These are phyloP conservation scores for Alcis repandata DNA, from an alignment of 2,888 invertebrate genomes.

Conservation along the genomic window DNA sequence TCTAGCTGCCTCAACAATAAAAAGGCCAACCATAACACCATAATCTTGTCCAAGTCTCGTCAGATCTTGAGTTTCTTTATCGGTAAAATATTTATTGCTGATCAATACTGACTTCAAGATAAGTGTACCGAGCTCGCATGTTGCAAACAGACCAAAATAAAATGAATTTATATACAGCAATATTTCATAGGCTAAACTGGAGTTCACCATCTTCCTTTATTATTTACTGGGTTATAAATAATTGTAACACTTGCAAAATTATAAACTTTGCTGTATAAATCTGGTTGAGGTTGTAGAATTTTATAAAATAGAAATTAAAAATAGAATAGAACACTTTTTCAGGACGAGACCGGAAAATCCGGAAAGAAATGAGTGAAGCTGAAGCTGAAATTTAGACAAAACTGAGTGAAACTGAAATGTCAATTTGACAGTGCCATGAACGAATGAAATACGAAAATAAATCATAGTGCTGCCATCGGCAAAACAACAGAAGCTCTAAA, in stretches of 20 bases:
- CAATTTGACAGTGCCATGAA: too few species aligned
- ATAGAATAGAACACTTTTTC: not conserved
- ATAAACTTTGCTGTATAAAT: not conserved
- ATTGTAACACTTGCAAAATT: not conserved
- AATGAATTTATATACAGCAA: constrained; percentile 94
- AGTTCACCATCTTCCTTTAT: constrained; percentile 87
- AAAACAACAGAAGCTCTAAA: too few species aligned
- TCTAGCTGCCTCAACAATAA: constrained; percentile 92
- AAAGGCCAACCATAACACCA: constrained; percentile 91
- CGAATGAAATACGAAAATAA: too few species aligned
- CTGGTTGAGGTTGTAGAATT: not conserved
- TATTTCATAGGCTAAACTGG: constrained; percentile 94
- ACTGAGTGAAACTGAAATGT: too few species aligned
- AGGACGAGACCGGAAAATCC: not conserved
- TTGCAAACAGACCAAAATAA: constrained; percentile 94
- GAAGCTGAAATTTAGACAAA: too few species aligned
- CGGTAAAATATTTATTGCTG: constrained; percentile 76
- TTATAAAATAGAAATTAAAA: not conserved
- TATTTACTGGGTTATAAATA: not conserved
- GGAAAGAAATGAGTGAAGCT: too few species aligned
- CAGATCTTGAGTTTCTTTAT: constrained; percentile 90
- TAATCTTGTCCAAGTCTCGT: constrained; percentile 92
- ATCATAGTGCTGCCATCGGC: too few species aligned
- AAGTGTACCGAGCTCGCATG: constrained; percentile 93
- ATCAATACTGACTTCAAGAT: constrained; percentile 91